Conservation (phyloP, 2,888 invertebrate genomes). For the Aspidiotus rigidus region DNA sequence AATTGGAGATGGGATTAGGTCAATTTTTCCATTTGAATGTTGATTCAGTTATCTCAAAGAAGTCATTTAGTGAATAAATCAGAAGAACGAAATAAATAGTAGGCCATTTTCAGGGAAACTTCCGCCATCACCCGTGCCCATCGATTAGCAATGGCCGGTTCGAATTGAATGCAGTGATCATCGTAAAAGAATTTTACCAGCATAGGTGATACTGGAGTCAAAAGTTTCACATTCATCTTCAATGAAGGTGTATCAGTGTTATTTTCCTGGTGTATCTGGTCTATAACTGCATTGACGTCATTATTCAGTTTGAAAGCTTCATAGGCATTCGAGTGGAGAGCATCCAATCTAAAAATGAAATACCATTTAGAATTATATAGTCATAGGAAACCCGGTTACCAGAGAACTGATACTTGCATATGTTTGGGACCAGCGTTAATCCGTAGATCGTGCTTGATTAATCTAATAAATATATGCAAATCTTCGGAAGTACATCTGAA, state of each 20-base stretch:
- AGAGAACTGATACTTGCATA: slow-evolving; percentile 49
- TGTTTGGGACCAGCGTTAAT: slow-evolving; percentile 90
- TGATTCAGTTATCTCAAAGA: no score
- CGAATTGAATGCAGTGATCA: no score
- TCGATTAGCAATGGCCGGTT: no score
- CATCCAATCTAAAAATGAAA: slow-evolving; percentile 54
- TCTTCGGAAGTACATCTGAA: slow-evolving; percentile 69
- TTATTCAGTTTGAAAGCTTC: slow-evolving; percentile 76
- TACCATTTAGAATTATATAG: background rate
- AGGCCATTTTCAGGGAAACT: no score
- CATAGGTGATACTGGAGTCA: slow-evolving; percentile 92
- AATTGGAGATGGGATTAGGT: no score
- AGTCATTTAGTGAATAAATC: no score
- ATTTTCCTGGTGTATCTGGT: slow-evolving; percentile 40
- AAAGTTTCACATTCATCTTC: slow-evolving; percentile 54
- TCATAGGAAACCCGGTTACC: background rate
- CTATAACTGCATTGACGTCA: slow-evolving; percentile 67
- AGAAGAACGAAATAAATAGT: no score
- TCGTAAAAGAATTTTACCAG: slow-evolving; percentile 51
- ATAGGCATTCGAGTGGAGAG: slow-evolving; percentile 79
- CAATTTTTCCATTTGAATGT: no score
- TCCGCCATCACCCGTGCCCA: no score
- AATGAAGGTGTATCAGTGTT: slow-evolving; percentile 38
- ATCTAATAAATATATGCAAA: slow-evolving; percentile 71
- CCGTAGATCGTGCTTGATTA: slow-evolving; percentile 83